Evolutionary conservation across 2,797 vertebrate genomes (phyloP), one percentile per base, ranked within the genome.

Genomic region (Manis crassicaudata): DNA sequence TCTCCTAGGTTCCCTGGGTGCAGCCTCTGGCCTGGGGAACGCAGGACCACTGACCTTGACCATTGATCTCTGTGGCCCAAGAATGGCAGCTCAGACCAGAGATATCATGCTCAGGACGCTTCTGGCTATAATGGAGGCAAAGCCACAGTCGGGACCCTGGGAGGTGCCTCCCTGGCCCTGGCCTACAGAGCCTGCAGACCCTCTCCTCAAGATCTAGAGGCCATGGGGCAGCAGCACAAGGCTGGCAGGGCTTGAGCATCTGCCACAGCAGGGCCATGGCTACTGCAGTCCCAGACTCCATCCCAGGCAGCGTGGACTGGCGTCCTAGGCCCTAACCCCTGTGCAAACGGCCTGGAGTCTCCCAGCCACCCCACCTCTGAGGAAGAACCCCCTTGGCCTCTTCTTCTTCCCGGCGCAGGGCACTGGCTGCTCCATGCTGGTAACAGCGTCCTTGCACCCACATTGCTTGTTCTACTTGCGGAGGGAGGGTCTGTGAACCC

Each of bases 351-450:
- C 83, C 29, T 25, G 65, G 79, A 20, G 16, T 54, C 62, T 58
- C 68, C 76, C 13, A 2, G 76, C 9, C 63, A 60, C 32, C 20
- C 35, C 9, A 0, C 23, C 52, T 37, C n/a, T 14, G 32, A 7
- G 6, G 56, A 62, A 29, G 13, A 40, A 0, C 50, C 50, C 7
- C 29, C 23, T 25, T 18, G 10, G 32, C 43, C 52, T 50, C 73
- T 2, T 60, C 76, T 25, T 27, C 14, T n/a, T 85, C 29, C 76
- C 27, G 11, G 60, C 32, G 20, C 21, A 56, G 14, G 25, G 40
- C 1, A 0, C 7, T 3, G 50, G 16, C 32, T 9, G 27, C 20
- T 8, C 21, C 2, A 0, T 35, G 20, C 18, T 3, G 5, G 11
- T 21, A 56, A 7, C 14, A 1, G 32, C n/a, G 0, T 29, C 58